Percentiles rank a stretch among this genome's conserved stretches.
phyloP scores from a whole-genome alignment of 2,113 vertebrate genomes.

The Cygnus atratus region DNA sequence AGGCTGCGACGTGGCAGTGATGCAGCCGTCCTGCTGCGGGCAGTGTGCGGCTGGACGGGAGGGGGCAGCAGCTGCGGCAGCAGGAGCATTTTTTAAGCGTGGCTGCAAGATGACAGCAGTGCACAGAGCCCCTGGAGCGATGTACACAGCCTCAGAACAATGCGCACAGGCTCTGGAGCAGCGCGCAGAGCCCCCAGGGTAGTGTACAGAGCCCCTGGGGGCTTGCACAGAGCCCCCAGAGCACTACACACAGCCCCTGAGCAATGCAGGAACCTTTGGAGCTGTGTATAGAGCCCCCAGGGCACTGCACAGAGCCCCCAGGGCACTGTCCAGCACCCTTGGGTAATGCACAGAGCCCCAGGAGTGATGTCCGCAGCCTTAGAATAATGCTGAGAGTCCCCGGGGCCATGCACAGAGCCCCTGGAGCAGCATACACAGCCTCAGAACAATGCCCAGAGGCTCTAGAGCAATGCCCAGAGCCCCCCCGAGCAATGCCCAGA shows the following conservation, averaged over 20 bases:
- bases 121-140: neutral
- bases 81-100: neutral
- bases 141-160: neutral
- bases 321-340: neutral
- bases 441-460: neutral
- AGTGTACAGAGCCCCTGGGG: neutral
- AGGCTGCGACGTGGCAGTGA: conserved; percentile 56
- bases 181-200: neutral
- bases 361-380: too few relatives aligned
- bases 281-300: neutral
- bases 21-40: neutral
- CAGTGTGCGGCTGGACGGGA: neutral
- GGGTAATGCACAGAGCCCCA: neutral
- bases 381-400: too few relatives aligned
- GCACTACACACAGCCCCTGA: neutral
- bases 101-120: neutral
- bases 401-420: neutral
- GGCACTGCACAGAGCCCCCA: neutral
- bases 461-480: neutral
- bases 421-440: neutral
- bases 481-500: neutral
- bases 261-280: neutral
- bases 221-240: neutral
- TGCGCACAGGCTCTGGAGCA: neutral
- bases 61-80: conserved; percentile 30